Percentiles rank a stretch among this genome's conserved stretches.
These are phyloP conservation scores for Hepsetus odoe DNA, from an alignment of 2,113 vertebrate species.

Conservation along the genomic window DNA sequence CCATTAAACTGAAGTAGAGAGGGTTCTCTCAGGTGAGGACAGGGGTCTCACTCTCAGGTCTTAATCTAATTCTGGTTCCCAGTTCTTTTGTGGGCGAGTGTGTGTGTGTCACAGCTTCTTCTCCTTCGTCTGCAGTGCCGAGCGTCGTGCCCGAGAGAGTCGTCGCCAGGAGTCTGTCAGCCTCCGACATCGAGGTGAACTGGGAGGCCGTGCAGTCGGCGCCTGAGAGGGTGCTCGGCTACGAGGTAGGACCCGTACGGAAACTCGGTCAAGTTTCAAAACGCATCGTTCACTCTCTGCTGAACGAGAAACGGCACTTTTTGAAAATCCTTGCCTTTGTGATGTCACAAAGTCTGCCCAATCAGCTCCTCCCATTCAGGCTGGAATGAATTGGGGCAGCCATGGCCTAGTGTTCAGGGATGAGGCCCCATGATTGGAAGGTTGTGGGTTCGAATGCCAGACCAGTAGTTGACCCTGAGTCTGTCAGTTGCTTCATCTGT, in stretches of 20 bases:
- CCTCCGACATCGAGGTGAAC: conserved; percentile 86
- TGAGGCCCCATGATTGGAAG: too few species aligned
- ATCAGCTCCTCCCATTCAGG: too few species aligned
- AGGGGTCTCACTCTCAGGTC: conserved; percentile 35
- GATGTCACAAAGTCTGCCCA: too few species aligned
- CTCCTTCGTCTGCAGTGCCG: conserved; percentile 79
- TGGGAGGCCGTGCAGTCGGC: conserved; percentile 82
- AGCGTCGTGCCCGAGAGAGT: conserved; percentile 79
- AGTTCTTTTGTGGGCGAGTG: conserved; percentile 59
- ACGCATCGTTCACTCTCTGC: too few species aligned
- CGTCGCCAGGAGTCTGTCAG: conserved; percentile 83
- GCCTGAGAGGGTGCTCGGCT: conserved; percentile 88
- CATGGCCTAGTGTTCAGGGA: too few species aligned
- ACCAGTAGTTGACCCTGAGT: too few species aligned
- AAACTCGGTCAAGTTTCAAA: too few species aligned
- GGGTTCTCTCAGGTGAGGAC: conserved; percentile 62
- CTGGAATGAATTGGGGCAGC: too few species aligned
- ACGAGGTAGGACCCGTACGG: conserved; percentile 80
- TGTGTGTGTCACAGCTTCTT: conserved; percentile 58
- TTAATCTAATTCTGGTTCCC: conserved; percentile 60
- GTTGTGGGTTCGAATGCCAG: too few species aligned
- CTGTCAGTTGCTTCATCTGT: too few species aligned
- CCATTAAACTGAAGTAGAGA: conserved; percentile 69
- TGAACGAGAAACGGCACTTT: too few species aligned
- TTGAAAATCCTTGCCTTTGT: too few species aligned